Base-by-base conservation (phyloP, 2,888 invertebrate genomes). In the Dryococelus australis region DNA sequence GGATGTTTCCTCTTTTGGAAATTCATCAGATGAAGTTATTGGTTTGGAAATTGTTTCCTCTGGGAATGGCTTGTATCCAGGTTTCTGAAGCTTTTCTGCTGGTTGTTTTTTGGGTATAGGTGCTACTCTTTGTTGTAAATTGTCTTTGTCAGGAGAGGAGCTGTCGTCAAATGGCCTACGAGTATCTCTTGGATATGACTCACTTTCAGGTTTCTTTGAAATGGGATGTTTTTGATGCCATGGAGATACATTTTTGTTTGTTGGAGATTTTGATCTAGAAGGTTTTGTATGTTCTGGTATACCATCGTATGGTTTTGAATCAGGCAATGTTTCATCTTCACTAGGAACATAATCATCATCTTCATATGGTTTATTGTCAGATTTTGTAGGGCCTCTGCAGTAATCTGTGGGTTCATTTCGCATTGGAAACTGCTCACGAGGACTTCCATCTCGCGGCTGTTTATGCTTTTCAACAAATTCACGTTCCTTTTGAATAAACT, bases 61-160 rank as follows among this genome's bases (percentile, higher is more conserved):
- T 24, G 65, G n/a, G 65, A 0, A 65, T 65, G n/a, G 24, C 24
- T 24, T 65, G 65, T 24, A 24, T n/a, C 24, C 65, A 16, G 20
- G 65, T 65, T 65, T 16, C n/a, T n/a, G 65, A 84, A 43, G 84
- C 9, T 84, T 10, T 0, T 84, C 84, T 43, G n/a, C 85, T 20
- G 85, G 85, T 26, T 85, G 27, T 12, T 26, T 85, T 27, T 47
- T 51, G 9, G 85, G 47, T 10, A 0, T 87, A 85, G 89, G 85
- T 24, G 89, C 88, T 65, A 65, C n/a, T 65, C 65, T 65, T 65
- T 65, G 20, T n/a, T 65, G 65, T 16, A n/a, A 20, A 65, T 24
- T 24, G 65, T 24, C 20, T 65, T 24, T 65, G 3, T n/a, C n/a
- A 65, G n/a, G 65, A 65, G n/a, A 16, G n/a, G 65, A 16, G 24